These are phyloP conservation scores for Todus mexicanus DNA, from an alignment of 2,797 vertebrate genomes.

Conservation along the genomic window DNA sequence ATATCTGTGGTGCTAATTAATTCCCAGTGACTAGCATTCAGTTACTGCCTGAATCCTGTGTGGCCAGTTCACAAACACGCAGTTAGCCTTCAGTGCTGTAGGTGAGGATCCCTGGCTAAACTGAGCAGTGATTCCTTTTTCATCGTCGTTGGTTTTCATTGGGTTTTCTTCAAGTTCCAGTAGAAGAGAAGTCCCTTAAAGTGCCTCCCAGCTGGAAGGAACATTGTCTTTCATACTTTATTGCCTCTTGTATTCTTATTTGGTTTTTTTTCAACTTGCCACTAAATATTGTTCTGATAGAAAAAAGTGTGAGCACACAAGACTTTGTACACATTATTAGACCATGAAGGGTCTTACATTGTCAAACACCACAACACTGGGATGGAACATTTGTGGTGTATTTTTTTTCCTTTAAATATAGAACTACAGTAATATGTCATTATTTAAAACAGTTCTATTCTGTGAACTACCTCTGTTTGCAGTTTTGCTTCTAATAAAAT, in stretches of 20 bases:
- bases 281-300: neutral
- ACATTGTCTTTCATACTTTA: neutral
- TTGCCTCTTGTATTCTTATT: neutral
- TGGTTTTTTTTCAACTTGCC: neutral
- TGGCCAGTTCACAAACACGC: neutral
- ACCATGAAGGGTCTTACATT: neutral
- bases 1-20: neutral
- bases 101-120: neutral
- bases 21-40: neutral
- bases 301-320: neutral
- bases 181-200: neutral
- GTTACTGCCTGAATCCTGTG: neutral
- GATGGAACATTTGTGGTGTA: neutral
- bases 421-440: neutral
- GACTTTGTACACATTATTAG: neutral
- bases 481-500: neutral
- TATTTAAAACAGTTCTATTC: neutral
- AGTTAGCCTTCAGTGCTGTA: neutral
- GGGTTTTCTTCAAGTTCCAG: neutral
- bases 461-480: neutral
- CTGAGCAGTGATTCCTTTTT: neutral
- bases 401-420: neutral
- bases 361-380: neutral
- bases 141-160: neutral
- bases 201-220: neutral